These are phyloP conservation scores for Mermis nigrescens DNA, from an alignment of 2,888 invertebrate species.

Conservation along the genomic window DNA sequence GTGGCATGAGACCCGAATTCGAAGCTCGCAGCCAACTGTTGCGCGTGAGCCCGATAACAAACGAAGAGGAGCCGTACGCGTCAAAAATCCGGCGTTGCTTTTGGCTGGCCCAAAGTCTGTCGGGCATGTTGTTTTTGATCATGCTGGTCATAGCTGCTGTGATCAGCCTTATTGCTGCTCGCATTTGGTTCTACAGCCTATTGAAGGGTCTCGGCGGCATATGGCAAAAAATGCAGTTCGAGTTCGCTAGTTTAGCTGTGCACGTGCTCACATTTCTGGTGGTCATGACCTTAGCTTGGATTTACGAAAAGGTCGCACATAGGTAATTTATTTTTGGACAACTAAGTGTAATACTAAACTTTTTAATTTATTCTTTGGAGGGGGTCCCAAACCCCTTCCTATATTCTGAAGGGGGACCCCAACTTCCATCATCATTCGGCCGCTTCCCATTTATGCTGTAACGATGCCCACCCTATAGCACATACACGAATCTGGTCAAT, in stretches of 20 bases:
- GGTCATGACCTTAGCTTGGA: conserved; percentile 1
- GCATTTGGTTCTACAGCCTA: conserved; percentile 6
- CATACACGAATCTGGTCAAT: too few relatives aligned
- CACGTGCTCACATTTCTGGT: conserved; percentile 2
- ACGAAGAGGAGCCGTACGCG: conserved; percentile 68
- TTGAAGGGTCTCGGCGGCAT: neutral
- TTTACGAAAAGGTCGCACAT: neutral
- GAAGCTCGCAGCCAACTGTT: conserved; percentile 38
- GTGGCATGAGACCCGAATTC: conserved; percentile 2
- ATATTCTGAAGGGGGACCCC: too few relatives aligned
- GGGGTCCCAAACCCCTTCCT: too few relatives aligned
- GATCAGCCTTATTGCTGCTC: conserved; percentile 5
- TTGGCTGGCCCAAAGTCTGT: neutral
- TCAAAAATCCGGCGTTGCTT: conserved; percentile 36
- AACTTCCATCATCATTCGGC: too few relatives aligned
- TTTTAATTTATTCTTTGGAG: too few relatives aligned
- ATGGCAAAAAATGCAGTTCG: neutral
- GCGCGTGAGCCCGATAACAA: conserved; percentile 67
- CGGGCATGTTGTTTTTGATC: conserved; percentile 7
- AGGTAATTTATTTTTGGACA: too few relatives aligned
- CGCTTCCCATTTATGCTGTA: too few relatives aligned
- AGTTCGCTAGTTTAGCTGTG: neutral
- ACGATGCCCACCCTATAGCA: too few relatives aligned
- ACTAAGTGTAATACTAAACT: too few relatives aligned
- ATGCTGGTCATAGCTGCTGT: conserved; percentile 7